Evolutionary conservation across 2,888 invertebrate genomes (phyloP).

Genomic region (Hydroisotoma schaefferi): DNA sequence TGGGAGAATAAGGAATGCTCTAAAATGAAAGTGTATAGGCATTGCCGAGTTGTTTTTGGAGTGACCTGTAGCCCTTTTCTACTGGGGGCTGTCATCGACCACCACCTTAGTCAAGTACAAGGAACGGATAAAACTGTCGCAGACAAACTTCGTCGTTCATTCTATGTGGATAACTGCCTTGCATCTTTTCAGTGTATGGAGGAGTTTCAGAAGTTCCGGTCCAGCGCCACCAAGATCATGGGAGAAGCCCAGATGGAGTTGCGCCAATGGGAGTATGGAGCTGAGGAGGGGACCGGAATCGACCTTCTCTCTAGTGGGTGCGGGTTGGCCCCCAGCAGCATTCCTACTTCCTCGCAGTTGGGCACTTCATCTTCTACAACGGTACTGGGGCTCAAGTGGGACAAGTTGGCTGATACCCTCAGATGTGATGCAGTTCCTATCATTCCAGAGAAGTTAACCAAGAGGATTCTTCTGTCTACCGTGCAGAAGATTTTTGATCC

Average conservation of each 20-base stretch:
- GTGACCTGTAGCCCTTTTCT: constrained; percentile 25
- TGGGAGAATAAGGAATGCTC: no score
- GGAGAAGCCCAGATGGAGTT: constrained; percentile 13
- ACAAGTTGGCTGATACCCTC: constrained; percentile 15
- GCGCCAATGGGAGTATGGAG: constrained; percentile 14
- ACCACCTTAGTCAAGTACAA: constrained; percentile 32
- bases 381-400: background rate
- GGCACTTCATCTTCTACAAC: constrained; percentile 1
- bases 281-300: no score
- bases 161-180: constrained; percentile 36
- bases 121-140: no score
- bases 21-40: no score
- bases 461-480: no score
- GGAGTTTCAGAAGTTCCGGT: constrained; percentile 36
- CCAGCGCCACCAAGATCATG: constrained; percentile 3
- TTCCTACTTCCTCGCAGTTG: no score
- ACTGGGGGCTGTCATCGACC: constrained; percentile 43
- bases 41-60: constrained; percentile 49
- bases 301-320: no score
- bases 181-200: constrained; percentile 21
- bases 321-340: no score
- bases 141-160: constrained; percentile 23
- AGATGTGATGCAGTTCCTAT: constrained; percentile 11
- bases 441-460: constrained; percentile 2
- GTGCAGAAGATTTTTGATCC: no score